Evolutionary conservation across 2,113 vertebrate genomes (phyloP), one percentile per base, ranked within the genome.

Genomic region (Cryptotis parvus): DNA sequence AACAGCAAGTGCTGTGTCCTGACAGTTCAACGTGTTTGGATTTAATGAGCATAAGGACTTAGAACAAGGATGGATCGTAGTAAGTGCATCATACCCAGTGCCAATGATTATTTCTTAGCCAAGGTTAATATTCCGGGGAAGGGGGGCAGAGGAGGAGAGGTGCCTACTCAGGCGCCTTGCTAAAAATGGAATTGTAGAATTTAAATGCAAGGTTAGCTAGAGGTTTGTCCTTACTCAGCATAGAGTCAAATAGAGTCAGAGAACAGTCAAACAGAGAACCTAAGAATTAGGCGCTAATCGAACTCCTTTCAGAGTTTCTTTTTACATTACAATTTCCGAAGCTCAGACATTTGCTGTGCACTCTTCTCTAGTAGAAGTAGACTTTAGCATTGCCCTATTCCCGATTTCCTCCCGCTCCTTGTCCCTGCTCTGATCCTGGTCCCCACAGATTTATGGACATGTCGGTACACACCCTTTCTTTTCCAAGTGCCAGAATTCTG

Each of bases 401-500:
- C 6, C 45, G 75, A 24, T 70, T 69, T 8, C n/a, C 14, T 3
- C 16, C 41, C 14, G 12, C 37, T 14, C 35, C 16, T 41, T 33
- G 7, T 87, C 82, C n/a, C 10, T 7, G 9, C 26, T 26, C 33
- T 74, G 45, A 88, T 6, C 9, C 43, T 49, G 63, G 33, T 11
- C 9, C 39, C 4, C 6, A 87, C 31, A 83, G 61, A 77, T 33
- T 39, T 74, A 63, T 0, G 16, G 68, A 75, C 20, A 0, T 31
- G 12, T 9, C 16, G 55, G 3, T 8, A 29, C 12, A 73, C 43
- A 63, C 9, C 6, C 72, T 45, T 55, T 82, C 31, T 58, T 76
- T 89, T 84, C 43, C 16, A 89, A 86, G 72, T 61, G 76, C 35
- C 52, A 86, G 79, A 92, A 76, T 80, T 55, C 73, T 84, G 68